Percentiles rank a stretch among this genome's conserved stretches.
Evolutionary conservation across 1,140 invertebrate genomes (phyloP).

Genomic region (Nautilus pompilius): DNA sequence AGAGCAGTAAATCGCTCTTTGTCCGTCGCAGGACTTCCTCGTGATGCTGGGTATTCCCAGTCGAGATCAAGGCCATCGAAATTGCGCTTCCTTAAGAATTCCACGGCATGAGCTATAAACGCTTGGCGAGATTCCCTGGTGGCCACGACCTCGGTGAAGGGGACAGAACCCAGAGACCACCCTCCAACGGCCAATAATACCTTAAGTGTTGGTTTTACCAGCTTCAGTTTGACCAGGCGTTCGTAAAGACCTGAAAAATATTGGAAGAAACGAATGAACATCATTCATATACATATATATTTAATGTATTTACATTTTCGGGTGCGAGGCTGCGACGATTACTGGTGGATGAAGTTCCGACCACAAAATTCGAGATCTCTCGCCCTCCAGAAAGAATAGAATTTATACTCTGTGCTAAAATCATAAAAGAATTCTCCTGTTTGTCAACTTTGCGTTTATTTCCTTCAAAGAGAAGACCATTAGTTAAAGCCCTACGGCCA

Average conservation of each 20-base stretch:
- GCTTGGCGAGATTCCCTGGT: constrained; percentile 17
- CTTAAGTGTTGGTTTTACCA: constrained; percentile 89
- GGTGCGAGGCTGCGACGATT: too few species aligned
- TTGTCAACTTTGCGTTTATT: too few species aligned
- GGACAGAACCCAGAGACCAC: constrained; percentile 89
- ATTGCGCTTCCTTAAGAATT: constrained; percentile 85
- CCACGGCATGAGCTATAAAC: constrained; percentile 62
- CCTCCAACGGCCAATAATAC: constrained; percentile 91
- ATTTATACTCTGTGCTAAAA: too few species aligned
- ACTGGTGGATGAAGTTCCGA: too few species aligned
- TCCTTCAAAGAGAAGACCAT: too few species aligned
- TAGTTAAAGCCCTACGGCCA: too few species aligned
- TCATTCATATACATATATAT: background rate
- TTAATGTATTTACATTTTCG: too few species aligned
- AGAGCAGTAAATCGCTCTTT: constrained; percentile 85
- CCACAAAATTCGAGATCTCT: too few species aligned
- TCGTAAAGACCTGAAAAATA: constrained; percentile 66
- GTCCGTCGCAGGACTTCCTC: constrained; percentile 88
- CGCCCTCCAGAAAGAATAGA: too few species aligned
- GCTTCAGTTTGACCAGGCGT: constrained; percentile 90
- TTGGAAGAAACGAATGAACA: background rate
- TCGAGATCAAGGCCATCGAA: constrained; percentile 95
- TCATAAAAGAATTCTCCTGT: too few species aligned
- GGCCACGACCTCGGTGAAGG: constrained; percentile 53
- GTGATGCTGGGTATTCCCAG: constrained; percentile 90